A percentile compares a stretch with the other conserved stretches of the same genome.
Conservation (phyloP, 1,140 invertebrate genomes). For the Apolygus lucorum region DNA sequence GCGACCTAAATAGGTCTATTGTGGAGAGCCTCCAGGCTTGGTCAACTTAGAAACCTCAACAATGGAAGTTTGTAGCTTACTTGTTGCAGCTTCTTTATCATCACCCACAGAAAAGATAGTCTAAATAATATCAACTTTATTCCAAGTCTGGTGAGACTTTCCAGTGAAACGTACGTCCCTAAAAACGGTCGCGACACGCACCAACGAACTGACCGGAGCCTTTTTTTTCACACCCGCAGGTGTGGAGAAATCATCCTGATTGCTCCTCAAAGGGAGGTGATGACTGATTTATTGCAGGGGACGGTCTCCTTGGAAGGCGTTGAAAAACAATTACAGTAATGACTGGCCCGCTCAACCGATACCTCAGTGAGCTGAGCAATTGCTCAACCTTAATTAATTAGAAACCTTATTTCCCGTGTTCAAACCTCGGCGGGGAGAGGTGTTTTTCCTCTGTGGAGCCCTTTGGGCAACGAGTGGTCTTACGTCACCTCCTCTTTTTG, state of each 20-base stretch:
- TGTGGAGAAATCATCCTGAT: background rate
- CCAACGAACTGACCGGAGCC: background rate
- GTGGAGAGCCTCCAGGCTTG: too few species aligned
- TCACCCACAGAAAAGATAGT: too few species aligned
- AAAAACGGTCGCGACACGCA: background rate
- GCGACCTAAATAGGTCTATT: too few species aligned
- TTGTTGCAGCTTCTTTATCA: too few species aligned
- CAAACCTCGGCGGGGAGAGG: background rate
- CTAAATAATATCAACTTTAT: too few species aligned
- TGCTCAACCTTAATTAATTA: background rate
- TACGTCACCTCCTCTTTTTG: background rate
- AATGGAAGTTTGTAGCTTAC: too few species aligned
- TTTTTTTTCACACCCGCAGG: background rate
- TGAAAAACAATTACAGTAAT: slow-evolving; percentile 12
- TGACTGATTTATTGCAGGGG: background rate
- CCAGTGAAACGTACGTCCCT: too few species aligned
- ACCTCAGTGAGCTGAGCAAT: slow-evolving; percentile 7
- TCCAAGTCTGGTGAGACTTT: too few species aligned
- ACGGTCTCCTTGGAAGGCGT: background rate
- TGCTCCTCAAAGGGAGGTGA: background rate
- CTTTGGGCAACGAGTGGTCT: background rate
- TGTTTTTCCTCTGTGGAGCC: background rate
- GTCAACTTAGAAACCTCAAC: too few species aligned
- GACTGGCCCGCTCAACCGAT: background rate
- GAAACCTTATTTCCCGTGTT: slow-evolving; percentile 8